These are phyloP conservation scores for Acipenser ruthenus DNA, from an alignment of 2,797 vertebrate species.

Conservation along the genomic window DNA sequence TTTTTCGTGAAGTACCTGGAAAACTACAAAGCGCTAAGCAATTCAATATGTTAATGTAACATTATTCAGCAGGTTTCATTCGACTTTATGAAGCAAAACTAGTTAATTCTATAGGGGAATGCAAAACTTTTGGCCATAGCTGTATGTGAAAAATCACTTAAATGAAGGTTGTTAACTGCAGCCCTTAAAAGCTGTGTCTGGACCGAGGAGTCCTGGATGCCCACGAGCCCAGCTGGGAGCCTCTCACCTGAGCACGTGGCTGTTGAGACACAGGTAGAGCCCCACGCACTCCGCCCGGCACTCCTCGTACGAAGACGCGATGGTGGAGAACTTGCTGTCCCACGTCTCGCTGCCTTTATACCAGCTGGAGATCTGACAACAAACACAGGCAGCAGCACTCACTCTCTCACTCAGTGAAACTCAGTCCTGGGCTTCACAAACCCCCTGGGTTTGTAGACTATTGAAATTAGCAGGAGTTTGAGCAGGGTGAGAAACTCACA, in stretches of 20 bases:
- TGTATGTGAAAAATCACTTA: too few species aligned
- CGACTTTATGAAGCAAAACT: too few species aligned
- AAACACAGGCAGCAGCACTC: slow-evolving; percentile 1
- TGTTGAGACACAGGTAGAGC: slow-evolving; percentile 79
- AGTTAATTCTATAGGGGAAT: too few species aligned
- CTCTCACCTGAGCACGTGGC: slow-evolving; percentile 69
- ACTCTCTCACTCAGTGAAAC: not conserved
- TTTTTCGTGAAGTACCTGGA: too few species aligned
- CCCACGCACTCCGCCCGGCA: slow-evolving; percentile 86
- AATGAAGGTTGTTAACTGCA: too few species aligned
- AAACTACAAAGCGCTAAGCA: too few species aligned
- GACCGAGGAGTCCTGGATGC: not conserved
- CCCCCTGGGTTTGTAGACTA: too few species aligned
- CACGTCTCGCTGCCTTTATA: slow-evolving; percentile 80
- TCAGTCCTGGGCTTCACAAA: not conserved
- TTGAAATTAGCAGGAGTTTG: too few species aligned
- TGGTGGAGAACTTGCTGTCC: slow-evolving; percentile 88
- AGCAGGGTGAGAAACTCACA: too few species aligned
- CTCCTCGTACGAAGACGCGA: slow-evolving; percentile 83
- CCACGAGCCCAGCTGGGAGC: not conserved
- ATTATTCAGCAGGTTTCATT: too few species aligned
- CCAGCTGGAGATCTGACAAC: slow-evolving; percentile 73
- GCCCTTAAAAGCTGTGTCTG: not conserved
- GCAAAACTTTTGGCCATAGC: too few species aligned
- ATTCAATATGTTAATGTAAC: too few species aligned